Base-by-base conservation (phyloP, 2,888 invertebrate species). In the Pterobdella sp. region DNA sequence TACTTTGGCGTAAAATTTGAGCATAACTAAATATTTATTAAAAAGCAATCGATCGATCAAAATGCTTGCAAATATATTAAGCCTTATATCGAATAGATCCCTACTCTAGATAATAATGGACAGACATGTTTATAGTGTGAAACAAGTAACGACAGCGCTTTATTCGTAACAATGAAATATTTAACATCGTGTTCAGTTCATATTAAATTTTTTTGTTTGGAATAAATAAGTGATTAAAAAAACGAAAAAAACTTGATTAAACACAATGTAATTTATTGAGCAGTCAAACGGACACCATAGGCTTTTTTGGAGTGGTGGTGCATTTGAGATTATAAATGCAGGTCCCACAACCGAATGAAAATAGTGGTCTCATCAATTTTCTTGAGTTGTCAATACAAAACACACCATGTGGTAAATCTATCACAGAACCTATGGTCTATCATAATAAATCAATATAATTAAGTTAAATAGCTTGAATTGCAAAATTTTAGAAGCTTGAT, bases 291-390 rank as follows among this genome's bases (percentile, higher is more conserved):
- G 60, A n/a, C 4, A 56, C 60, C n/a, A n/a, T n/a, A n/a, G n/a
- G n/a, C n/a, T n/a, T n/a, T 56, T 56, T 42, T 56, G 60, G 60
- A 56, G n/a, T 3, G 26, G n/a, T 22, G 60, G 60, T 56, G 60
- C 60, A 56, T 26, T 22, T 4, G 4, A 56, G 4, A 3, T 22
- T 56, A n/a, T 56, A 68, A 29, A 68, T 3, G 26, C 4, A 37
- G 2, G 36, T 35, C n/a, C 68, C 68, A n/a, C 37, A 68, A 29
- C 68, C 68, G 37, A 68, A 68, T 2, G 68, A 34, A 2, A 68
- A 10, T 36, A n/a, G 35, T 34, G 68, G 42, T 26, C 42, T 34
- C 7, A 22, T 2, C 3, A 1, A 14, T 2, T 36, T 34, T 37
- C 35, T 29, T 4, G 4, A 36, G 37, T 68, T 68, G 68, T 68